Evolutionary conservation across 2,113 vertebrate genomes (phyloP).

Genomic region (Antigone vipio): DNA sequence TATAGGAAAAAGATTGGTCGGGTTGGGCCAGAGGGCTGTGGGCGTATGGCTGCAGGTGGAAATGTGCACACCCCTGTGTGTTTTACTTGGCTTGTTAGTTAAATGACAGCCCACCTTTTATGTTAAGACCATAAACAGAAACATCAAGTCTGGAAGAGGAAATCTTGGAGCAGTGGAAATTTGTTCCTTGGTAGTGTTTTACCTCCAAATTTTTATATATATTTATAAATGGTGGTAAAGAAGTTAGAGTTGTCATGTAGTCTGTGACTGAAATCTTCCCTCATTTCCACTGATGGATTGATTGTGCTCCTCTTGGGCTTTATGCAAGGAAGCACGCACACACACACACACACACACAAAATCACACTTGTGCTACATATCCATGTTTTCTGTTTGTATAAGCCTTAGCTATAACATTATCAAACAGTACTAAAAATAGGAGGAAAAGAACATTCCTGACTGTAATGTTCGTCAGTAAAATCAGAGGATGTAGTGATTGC

Average conservation of each 20-base stretch:
- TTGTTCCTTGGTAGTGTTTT: neutral
- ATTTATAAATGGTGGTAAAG: neutral
- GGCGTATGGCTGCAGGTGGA: neutral
- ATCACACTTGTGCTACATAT: neutral
- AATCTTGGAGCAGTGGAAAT: neutral
- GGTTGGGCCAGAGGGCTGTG: neutral
- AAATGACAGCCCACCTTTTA: neutral
- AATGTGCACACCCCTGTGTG: neutral
- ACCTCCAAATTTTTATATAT: neutral
- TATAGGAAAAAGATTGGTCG: neutral
- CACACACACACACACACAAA: too few relatives aligned
- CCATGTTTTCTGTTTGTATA: neutral
- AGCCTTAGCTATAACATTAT: neutral
- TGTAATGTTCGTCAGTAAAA: neutral
- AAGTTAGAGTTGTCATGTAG: too few relatives aligned
- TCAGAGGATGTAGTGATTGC: neutral
- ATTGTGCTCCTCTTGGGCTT: neutral
- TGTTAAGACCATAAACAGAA: neutral
- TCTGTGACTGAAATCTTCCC: neutral
- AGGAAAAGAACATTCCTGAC: neutral
- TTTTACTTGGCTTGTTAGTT: neutral
- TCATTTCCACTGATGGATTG: neutral
- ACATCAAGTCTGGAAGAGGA: neutral
- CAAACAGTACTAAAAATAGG: neutral
- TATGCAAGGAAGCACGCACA: fast-evolving